Conservation (phyloP, 2,888 invertebrate species). For the Cephalotes varians region DNA sequence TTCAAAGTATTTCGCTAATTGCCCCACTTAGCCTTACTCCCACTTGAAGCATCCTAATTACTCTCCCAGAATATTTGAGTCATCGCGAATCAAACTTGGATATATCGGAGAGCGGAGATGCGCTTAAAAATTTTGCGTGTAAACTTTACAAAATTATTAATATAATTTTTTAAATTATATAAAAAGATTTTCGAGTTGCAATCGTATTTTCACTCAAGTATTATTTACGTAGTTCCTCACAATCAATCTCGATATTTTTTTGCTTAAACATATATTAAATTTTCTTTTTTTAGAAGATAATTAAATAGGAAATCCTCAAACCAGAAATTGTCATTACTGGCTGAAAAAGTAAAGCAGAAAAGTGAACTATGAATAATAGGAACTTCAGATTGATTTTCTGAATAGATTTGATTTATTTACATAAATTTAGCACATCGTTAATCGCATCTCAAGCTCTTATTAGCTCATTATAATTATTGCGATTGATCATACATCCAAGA, state of each 20-base stretch:
- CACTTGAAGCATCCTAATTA: constrained; percentile 48
- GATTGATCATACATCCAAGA: not conserved
- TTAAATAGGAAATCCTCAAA: not conserved
- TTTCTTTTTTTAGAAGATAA: not conserved
- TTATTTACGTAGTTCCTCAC: not conserved
- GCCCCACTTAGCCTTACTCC: constrained; percentile 51
- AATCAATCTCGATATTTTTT: not conserved
- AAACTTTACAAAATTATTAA: not conserved
- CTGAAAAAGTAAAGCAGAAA: not conserved
- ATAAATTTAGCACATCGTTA: too few species aligned
- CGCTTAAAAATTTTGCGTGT: not conserved
- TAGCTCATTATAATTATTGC: not conserved
- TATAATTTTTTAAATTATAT: not conserved
- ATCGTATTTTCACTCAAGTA: not conserved
- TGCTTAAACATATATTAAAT: not conserved
- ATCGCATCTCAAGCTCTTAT: not conserved
- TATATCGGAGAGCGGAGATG: not conserved
- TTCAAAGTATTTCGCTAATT: constrained; percentile 57
- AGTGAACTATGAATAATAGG: not conserved
- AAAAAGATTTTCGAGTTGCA: not conserved
- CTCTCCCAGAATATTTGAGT: constrained; percentile 10
- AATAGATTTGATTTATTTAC: not conserved
- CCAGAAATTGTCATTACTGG: not conserved
- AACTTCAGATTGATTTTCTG: not conserved
- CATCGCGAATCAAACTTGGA: constrained; percentile 38